A percentile compares a stretch with the other conserved stretches of the same genome.
phyloP scores from a whole-genome alignment of 2,888 invertebrate species.

The Melanophora roralis region DNA sequence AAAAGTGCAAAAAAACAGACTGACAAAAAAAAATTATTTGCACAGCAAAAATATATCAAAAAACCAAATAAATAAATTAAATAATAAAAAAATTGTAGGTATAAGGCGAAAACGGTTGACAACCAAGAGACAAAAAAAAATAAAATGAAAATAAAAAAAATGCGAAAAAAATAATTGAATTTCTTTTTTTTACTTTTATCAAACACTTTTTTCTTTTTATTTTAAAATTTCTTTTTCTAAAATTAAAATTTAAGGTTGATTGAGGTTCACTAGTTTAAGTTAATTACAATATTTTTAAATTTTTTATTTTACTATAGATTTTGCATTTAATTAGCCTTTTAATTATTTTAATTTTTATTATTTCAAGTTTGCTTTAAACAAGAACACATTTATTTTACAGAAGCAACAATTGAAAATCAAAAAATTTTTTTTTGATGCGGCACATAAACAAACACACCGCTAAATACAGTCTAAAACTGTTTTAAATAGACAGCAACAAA shows the following conservation, averaged over 20 bases:
- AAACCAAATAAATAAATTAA: constrained; percentile 43
- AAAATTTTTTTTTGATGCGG: constrained; percentile 4
- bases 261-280: neutral
- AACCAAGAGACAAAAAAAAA: constrained; percentile 32
- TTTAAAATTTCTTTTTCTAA: neutral
- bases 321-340: neutral
- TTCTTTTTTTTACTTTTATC: constrained; percentile 9
- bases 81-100: constrained; percentile 41
- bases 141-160: neutral
- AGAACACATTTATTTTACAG: constrained; percentile 8
- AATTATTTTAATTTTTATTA: constrained; percentile 14
- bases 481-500: neutral
- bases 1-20: constrained; percentile 25
- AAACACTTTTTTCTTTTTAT: constrained; percentile 13
- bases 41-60: constrained; percentile 39
- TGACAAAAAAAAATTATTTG: constrained; percentile 43
- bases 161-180: neutral
- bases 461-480: constrained; percentile 17
- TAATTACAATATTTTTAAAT: neutral
- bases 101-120: constrained; percentile 43
- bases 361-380: neutral
- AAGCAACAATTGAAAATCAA: neutral
- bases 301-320: neutral
- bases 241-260: neutral
- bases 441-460: constrained; percentile 34